Percentiles rank a stretch among this genome's conserved stretches.
These are phyloP conservation scores for Carollia perspicillata DNA, from an alignment of 2,113 vertebrate species.

Conservation along the genomic window DNA sequence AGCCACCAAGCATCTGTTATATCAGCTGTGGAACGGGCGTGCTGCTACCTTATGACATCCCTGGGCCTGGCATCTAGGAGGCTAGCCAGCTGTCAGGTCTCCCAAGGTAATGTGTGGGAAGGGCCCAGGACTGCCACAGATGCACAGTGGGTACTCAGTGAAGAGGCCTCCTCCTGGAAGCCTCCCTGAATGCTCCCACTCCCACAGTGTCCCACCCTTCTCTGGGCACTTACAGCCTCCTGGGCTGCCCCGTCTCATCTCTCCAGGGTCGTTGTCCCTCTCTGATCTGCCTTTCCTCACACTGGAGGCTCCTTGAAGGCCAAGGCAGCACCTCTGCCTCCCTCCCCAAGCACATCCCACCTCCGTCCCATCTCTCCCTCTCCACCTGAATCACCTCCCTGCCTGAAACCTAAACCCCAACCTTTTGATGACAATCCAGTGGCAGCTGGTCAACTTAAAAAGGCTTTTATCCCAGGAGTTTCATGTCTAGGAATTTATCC, in stretches of 20 bases:
- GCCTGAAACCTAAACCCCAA: not conserved
- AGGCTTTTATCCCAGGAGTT: not conserved
- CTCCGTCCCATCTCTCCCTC: not conserved
- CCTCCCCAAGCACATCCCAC: not conserved
- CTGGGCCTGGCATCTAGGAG: accelerated
- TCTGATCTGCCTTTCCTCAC: not conserved
- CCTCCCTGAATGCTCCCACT: not conserved
- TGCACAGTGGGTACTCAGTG: not conserved
- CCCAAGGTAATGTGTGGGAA: accelerated
- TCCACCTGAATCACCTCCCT: not conserved
- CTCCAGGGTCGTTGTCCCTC: not conserved
- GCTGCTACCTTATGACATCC: too few relatives aligned
- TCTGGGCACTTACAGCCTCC: not conserved
- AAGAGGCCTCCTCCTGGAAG: not conserved
- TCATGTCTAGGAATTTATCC: not conserved
- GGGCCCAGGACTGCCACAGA: not conserved
- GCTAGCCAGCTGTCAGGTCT: not conserved
- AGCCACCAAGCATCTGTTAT: not conserved
- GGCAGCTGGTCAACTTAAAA: not conserved
- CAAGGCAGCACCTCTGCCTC: not conserved
- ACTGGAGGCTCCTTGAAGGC: not conserved
- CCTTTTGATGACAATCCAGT: not conserved
- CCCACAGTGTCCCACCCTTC: not conserved
- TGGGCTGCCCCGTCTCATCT: not conserved
- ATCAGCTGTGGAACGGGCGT: not conserved